Evolutionary conservation across 2,888 invertebrate genomes (phyloP), one percentile per base, ranked within the genome.

Genomic region (Patella ulyssiponensis): DNA sequence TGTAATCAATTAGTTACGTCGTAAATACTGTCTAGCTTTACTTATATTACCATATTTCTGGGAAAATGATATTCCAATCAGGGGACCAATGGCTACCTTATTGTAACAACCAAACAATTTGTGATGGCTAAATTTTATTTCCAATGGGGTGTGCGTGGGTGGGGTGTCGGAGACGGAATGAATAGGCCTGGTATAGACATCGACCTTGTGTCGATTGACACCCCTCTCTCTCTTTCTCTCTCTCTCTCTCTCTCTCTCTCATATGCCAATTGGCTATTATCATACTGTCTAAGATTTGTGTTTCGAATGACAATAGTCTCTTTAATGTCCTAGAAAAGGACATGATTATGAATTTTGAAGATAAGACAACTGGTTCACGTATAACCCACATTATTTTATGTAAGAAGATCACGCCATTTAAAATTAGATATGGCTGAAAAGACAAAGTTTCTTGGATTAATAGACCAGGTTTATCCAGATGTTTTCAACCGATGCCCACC

Each of bases 401-500:
- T 17, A 33, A 20, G n/a, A 64, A 64, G 64, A 20, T 7, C n/a
- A 9, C 70, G 15, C 27, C 27, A 27, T 15, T 20, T 70, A 27
- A 27, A 27, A n/a, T n/a, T 20, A 70, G 70, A n/a, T n/a, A 27
- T 20, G 33, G 15, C 70, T 15, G 20, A 70, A 70, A 33, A 70
- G 27, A n/a, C 23, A 53, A 52, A 52, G 23, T 52, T 73, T 44
- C 81, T 79, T 0, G 83, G 81, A 15, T 71, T 78, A 9, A 73
- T 77, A 15, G 81, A 81, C 15, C 74, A 76, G 12, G 78, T 74
- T n/a, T 76, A 81, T 53, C 83, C 83, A 14, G 74, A 72, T 17
- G 73, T 74, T 9, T 78, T 77, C 72, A 77, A 58, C 33, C 52
- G 54, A 14, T 69, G 72, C 2, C 81, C 80, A 3, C 73, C 79